Evolutionary conservation across 2,888 invertebrate species (phyloP), one percentile per base, ranked within the genome.

Genomic region (Drosophila mimica): DNA sequence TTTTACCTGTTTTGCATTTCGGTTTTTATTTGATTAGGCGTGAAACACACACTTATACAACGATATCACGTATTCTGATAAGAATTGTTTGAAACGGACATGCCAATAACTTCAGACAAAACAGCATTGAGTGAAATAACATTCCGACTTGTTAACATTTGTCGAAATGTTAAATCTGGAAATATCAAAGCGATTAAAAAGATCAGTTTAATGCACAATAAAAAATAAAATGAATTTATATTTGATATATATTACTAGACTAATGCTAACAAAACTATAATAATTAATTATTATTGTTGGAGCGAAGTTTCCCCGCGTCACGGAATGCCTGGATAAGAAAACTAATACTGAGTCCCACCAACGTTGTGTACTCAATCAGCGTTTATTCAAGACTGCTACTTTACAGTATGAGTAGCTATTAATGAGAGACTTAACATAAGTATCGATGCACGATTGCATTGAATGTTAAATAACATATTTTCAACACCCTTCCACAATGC

Each of bases 11-110:
- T 57, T 52, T 67, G 30, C 25, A 46, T 36, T 40, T 28, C 33
- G 46, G 20, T 20, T 43, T 66, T 61, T 65, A 48, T 53, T 70
- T 49, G 54, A 80, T 76, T 66, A 81, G 63, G 56, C 68, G n/a
- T 67, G 48, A 30, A 25, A 38, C 46, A 59, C 11, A 34, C 48
- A 70, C 48, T 9, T 11, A 49, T 56, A 63, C 66, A 46, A 48
- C 58, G 49, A 65, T 60, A 67, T 51, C 62, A 63, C 36, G n/a
- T n/a, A 64, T 81, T 83, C 87, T 87, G 87, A 83, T 83, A 89
- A 83, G 83, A 83, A 74, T 81, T 87, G 84, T 75, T 76, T 77
- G 78, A 71, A 78, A 72, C 87, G 61, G 74, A 74, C 81, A 83
- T 83, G 71, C 73, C 89, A 77, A 88, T 83, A 77, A 67, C 53